Evolutionary conservation across 2,113 vertebrate genomes (phyloP), one percentile per base, ranked within the genome.

Genomic region (Burhinus bistriatus): DNA sequence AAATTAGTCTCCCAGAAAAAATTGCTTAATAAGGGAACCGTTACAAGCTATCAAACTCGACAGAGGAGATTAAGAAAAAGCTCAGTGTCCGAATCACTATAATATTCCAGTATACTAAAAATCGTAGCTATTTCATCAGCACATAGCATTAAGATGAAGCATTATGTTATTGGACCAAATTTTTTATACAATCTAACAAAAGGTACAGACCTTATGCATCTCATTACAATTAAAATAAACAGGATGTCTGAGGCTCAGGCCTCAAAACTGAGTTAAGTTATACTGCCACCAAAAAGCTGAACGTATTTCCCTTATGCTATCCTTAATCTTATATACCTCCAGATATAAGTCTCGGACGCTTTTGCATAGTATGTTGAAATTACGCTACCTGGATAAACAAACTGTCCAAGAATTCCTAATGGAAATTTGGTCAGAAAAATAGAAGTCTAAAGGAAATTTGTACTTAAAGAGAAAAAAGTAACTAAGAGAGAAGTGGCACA

Each of bases 281-380:
- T 15, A 51, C 40, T 58, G 90, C 66, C 79, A 93, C 49, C 77
- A 65, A 90, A 93, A 90, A 82, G 73, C 34, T 61, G 85, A 95
- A 81, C 26, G 11, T 44, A 68, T 59, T 91, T 97, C 91, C 96
- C 97, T 97, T 97, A 88, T 91, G 70, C 83, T 94, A 88, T 95
- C 95, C 96, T 78, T 88, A 89, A 70, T 47, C 61, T 66, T 89
- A 76, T 54, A 75, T 21, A 55, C 70, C 89, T 90, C 75, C 89
- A 75, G 44, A 82, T 83, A 94, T 5, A 89, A 62, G 61, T 44
- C 38, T 89, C 90, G 45, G 54, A 72, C 87, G 85, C 36, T 57
- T 95, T 66, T 73, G 54, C 54, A 49, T 69, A 59, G 62, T 55
- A 68, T 66, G 55, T 17, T 94, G 88, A 92, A 91, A 79, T 97